Evolutionary conservation across 2,113 vertebrate genomes (phyloP).

Genomic region (Ptilonorhynchus violaceus): DNA sequence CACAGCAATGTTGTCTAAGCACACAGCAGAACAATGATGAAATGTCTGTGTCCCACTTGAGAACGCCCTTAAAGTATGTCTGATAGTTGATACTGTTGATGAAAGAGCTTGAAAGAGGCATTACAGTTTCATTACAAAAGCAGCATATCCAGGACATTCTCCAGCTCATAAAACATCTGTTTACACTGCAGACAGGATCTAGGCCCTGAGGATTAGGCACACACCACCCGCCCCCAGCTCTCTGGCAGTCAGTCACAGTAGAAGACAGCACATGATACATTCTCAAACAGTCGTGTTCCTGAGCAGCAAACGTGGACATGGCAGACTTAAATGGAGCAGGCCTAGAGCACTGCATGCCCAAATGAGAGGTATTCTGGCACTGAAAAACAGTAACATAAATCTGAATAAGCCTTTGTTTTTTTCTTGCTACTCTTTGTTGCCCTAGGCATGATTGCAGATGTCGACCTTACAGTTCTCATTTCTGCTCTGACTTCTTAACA

Average conservation of each 20-base stretch:
- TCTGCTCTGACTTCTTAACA: neutral
- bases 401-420: neutral
- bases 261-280: neutral
- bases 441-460: neutral
- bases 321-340: neutral
- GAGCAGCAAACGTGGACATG: accelerated
- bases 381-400: neutral
- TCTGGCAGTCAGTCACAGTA: neutral
- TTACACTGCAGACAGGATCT: neutral
- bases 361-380: neutral
- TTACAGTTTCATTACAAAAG: neutral
- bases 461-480: neutral
- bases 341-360: neutral
- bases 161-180: neutral
- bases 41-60: neutral
- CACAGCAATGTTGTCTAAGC: neutral
- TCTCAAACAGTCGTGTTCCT: neutral
- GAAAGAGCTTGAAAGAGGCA: neutral
- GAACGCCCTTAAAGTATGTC: neutral
- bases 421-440: neutral
- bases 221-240: neutral
- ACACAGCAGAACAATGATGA: neutral
- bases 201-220: neutral
- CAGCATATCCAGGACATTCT: neutral
- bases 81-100: neutral